A percentile compares a stretch with the other conserved stretches of the same genome.
Evolutionary conservation across 2,888 invertebrate species (phyloP).

Genomic region (Clunio marinus): DNA sequence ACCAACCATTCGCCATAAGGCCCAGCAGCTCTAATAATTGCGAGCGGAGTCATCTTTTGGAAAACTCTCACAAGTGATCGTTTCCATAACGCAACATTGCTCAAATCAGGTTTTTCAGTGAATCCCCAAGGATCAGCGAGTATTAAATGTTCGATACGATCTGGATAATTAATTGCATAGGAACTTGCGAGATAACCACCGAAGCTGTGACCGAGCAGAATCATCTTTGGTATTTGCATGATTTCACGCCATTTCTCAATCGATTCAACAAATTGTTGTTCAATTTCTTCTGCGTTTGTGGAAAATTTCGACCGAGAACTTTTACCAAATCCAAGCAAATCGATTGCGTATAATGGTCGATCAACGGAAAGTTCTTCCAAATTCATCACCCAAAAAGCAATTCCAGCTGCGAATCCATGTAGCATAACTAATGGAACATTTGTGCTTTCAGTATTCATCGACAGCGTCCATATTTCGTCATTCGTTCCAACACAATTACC

Average conservation of each 20-base stretch:
- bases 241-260: conserved; percentile 93
- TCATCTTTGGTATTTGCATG: conserved; percentile 80
- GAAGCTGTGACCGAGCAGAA: conserved; percentile 89
- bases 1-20: conserved; percentile 78
- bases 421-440: conserved; percentile 83
- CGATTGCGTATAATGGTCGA: conserved; percentile 87
- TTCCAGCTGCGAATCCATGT: conserved; percentile 93
- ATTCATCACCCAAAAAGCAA: conserved; percentile 92
- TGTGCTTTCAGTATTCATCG: conserved; percentile 58
- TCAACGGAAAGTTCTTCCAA: conserved; percentile 72
- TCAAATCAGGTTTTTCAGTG: conserved; percentile 57
- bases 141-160: conserved; percentile 83
- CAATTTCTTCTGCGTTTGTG: conserved; percentile 71
- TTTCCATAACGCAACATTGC: conserved; percentile 17
- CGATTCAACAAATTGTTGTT: conserved; percentile 81
- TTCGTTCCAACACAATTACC: conserved; percentile 59
- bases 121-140: conserved; percentile 91
- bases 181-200: conserved; percentile 92
- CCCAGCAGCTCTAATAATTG: conserved; percentile 41
- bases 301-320: conserved; percentile 87
- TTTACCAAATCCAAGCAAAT: conserved; percentile 87
- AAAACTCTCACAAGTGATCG: conserved; percentile 16
- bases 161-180: conserved; percentile 80
- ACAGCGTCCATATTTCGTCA: conserved; percentile 65
- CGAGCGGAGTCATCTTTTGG: conserved; percentile 1